These are phyloP conservation scores for Charina bottae DNA, from an alignment of 2,113 vertebrate genomes.

Conservation along the genomic window DNA sequence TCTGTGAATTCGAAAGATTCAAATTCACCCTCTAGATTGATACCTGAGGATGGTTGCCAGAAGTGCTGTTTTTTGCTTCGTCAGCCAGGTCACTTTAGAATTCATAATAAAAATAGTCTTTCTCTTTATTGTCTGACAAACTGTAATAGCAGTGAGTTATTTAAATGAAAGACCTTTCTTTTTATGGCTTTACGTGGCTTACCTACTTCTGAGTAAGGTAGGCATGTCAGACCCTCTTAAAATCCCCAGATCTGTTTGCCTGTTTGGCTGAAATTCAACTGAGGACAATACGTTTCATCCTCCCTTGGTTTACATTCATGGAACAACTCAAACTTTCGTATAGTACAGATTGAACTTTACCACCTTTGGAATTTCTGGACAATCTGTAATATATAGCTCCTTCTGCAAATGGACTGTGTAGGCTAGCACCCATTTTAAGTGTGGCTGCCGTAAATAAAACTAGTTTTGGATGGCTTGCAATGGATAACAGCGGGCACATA, in stretches of 20 bases:
- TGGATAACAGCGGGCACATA: background rate
- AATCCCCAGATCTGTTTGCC: conserved; percentile 53
- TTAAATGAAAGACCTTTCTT: background rate
- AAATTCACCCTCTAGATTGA: background rate
- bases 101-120: background rate
- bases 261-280: conserved; percentile 60
- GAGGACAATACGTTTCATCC: conserved; percentile 47
- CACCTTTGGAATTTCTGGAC: background rate
- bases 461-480: conserved; percentile 45
- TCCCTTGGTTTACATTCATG: conserved; percentile 50
- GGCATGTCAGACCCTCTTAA: conserved; percentile 46
- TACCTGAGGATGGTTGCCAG: background rate
- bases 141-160: background rate
- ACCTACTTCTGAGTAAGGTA: conserved; percentile 41
- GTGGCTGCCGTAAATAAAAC: background rate
- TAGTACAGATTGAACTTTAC: background rate
- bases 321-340: conserved; percentile 31
- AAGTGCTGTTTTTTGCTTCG: conserved; percentile 1
- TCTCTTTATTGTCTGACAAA: background rate
- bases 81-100: background rate
- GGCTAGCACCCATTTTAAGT: background rate
- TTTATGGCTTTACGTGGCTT: conserved; percentile 9
- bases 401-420: conserved; percentile 8
- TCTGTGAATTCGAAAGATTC: background rate
- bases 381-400: background rate